phyloP scores from a whole-genome alignment of 2,797 vertebrate genomes.

The Coendou prehensilis region DNA sequence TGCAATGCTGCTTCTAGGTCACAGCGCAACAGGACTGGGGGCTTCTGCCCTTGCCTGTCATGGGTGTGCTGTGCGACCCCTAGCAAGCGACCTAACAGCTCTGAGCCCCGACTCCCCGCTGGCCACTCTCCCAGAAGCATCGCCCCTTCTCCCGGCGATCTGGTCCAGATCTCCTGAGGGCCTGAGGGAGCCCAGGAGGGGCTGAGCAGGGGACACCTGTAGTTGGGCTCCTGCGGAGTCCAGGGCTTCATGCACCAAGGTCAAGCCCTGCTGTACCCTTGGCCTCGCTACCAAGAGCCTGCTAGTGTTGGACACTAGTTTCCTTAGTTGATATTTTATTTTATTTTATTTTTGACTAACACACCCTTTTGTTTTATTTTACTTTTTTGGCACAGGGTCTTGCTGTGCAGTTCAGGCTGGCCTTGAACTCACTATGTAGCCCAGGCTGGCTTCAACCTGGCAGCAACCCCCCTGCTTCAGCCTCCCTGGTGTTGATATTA shows the following conservation, averaged over 20 bases:
- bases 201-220: not conserved
- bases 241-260: not conserved
- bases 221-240: not conserved
- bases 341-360: not conserved
- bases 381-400: not conserved
- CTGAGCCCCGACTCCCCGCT: not conserved
- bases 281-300: rapidly evolving
- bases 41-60: not conserved
- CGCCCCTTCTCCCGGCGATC: rapidly evolving
- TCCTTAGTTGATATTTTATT: not conserved
- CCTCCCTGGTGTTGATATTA: not conserved
- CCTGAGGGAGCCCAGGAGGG: not conserved
- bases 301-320: not conserved
- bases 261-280: not conserved
- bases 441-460: not conserved
- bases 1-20: not conserved
- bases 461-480: not conserved
- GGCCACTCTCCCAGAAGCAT: not conserved
- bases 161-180: not conserved
- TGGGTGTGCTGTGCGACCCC: not conserved
- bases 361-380: not conserved
- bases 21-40: not conserved
- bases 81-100: not conserved
- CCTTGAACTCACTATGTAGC: not conserved
- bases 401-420: not conserved